Base-by-base conservation (phyloP, 2,888 invertebrate genomes). In the Trissolcus brochymenae region DNA sequence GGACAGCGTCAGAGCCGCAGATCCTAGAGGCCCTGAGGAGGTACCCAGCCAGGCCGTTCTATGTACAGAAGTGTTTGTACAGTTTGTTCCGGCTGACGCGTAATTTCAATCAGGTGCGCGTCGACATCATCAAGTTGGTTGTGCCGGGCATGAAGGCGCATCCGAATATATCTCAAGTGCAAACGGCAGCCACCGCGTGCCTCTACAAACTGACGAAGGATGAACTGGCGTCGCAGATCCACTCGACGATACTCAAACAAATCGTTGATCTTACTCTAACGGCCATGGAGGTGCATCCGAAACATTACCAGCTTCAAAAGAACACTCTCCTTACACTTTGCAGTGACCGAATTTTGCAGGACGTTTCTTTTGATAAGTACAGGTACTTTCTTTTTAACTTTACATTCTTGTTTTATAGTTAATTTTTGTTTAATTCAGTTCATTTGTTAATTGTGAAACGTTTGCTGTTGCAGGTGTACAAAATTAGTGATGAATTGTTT, bases 121-220 rank as follows among this genome's bases (percentile, higher is more conserved):
- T 92, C 9, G 93, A 94, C 84, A 91, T 94, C 13, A 92, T 94
- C 64, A 90, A 92, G 85, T 90, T 93, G 64, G 90, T 91, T 6
- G 83, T 91, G 66, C 90, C 90, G 6, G 90, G 90, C 41, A 91
- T 91, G 91, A 86, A 86, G 79, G 86, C 87, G 17, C 91, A 92
- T 86, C 90, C 90, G 4, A 88, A 89, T 54, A 90, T 90, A 80
- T 91, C 93, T 79, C 92, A 92, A 14, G 93, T 94, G 17, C 94
- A 94, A 88, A 93, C 94, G 92, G 94, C 94, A 13, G 94, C 93
- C 13, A 94, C 94, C 2, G 94, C 94, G 16, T 94, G 94, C 85
- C 90, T 94, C 17, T 94, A 94, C 85, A 94, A 94, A 88, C 90
- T 94, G 61, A 93, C 94, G 0, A 92, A 93, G 82, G 92, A 92